Conservation (phyloP, 2,113 vertebrate genomes). For the Cyprichromis sp. region DNA sequence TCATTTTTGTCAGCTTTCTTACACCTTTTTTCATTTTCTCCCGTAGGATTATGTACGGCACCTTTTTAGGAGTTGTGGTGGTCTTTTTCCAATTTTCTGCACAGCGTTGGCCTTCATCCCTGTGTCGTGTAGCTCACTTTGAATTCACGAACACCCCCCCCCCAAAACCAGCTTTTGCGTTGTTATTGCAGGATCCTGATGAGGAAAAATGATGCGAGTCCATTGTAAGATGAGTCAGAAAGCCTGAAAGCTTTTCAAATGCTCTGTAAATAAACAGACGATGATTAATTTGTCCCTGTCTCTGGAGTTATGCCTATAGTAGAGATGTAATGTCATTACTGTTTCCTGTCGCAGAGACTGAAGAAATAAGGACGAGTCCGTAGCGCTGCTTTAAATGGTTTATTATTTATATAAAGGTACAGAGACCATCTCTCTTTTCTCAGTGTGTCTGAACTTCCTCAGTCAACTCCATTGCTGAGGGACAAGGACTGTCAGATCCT, state of each 20-base stretch:
- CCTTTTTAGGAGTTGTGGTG: neutral
- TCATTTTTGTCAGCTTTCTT: neutral
- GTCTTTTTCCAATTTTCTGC: neutral
- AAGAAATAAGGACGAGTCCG: neutral
- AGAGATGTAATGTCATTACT: neutral
- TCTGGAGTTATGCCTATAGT: neutral
- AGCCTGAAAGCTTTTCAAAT: neutral
- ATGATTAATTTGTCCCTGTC: neutral
- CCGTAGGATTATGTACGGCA: neutral
- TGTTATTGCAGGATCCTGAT: neutral
- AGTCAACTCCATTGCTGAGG: neutral
- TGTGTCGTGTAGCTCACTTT: neutral
- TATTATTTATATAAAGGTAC: conserved; percentile 1
- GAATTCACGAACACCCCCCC: neutral
- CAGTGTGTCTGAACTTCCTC: conserved; percentile 5
- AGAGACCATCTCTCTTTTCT: neutral
- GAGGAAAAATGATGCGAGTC: neutral
- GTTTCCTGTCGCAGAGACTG: neutral
- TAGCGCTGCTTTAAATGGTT: neutral
- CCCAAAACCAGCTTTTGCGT: neutral
- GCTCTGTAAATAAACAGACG: neutral
- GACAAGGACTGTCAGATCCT: conserved; percentile 29
- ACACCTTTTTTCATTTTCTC: neutral
- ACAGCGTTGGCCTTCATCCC: neutral
- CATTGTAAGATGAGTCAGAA: neutral